phyloP scores from a whole-genome alignment of 53 echinoderm and acorn worm genomes.

The Stichopus horrens region DNA sequence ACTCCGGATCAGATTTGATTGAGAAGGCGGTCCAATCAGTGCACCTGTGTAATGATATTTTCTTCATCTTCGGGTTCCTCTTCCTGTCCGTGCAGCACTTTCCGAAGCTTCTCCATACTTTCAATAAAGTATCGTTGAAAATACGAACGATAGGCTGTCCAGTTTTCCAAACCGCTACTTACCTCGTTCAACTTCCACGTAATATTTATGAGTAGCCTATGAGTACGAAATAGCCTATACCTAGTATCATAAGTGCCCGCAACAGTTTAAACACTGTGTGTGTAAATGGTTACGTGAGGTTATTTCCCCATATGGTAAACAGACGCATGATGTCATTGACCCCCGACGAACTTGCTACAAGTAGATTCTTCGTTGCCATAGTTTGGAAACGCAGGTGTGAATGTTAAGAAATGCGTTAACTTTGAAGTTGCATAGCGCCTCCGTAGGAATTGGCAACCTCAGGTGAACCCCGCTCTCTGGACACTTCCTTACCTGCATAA shows the following conservation, averaged over 20 bases:
- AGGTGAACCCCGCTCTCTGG: too few species aligned
- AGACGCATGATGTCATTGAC: background rate
- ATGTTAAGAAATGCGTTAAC: background rate
- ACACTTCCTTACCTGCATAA: too few species aligned
- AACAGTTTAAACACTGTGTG: background rate
- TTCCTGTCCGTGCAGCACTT: slow-evolving; percentile 37
- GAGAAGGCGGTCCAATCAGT: too few species aligned
- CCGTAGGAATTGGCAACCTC: background rate
- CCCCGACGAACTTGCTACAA: background rate
- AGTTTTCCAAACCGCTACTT: too few species aligned
- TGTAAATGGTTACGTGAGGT: background rate
- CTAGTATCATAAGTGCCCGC: too few species aligned
- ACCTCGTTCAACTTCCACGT: too few species aligned
- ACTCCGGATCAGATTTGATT: too few species aligned
- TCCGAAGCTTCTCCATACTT: slow-evolving; percentile 35
- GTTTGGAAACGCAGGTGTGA: background rate
- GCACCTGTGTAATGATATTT: slow-evolving; percentile 36
- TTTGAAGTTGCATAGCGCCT: background rate
- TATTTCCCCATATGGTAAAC: slow-evolving; percentile 2
- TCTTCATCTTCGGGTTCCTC: slow-evolving; percentile 45
- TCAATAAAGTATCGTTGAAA: background rate
- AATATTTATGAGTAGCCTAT: too few species aligned
- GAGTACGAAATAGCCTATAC: too few species aligned
- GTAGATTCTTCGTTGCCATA: background rate
- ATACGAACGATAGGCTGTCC: too few species aligned